phyloP scores from a whole-genome alignment of 2,797 vertebrate genomes.

The Lycodopsis pacificus region DNA sequence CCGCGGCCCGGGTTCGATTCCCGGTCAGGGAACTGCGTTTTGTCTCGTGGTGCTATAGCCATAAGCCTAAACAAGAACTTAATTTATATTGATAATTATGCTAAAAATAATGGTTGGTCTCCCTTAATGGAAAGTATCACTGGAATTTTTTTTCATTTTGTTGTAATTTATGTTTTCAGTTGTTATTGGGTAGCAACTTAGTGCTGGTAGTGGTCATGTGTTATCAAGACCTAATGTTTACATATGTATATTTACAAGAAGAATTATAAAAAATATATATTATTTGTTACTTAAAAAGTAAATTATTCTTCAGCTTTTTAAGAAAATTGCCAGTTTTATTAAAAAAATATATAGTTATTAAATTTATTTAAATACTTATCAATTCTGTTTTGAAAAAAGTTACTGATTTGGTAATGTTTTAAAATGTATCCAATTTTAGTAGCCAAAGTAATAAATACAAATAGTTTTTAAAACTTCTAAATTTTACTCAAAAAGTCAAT shows the following conservation, averaged over 20 bases:
- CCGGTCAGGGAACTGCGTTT: slow-evolving; percentile 76
- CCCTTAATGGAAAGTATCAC: not conserved
- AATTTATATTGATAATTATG: no score
- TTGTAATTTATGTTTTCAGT: not conserved
- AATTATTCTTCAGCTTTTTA: no score
- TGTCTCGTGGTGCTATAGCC: not conserved
- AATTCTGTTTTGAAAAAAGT: not conserved
- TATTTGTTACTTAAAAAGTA: no score
- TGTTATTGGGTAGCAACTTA: not conserved
- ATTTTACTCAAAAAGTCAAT: not conserved
- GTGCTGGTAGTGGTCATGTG: not conserved
- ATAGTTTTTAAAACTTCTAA: not conserved
- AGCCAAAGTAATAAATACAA: not conserved
- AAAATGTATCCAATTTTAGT: not conserved
- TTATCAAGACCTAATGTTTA: not conserved
- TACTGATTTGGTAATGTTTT: not conserved
- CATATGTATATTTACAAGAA: no score
- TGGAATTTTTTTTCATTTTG: not conserved
- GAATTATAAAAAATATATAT: no score
- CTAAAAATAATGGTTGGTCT: not conserved
- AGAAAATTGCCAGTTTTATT: no score
- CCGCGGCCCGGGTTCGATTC: slow-evolving; percentile 82
- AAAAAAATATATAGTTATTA: no score
- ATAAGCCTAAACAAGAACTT: no score
- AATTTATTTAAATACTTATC: no score